Base-by-base conservation (phyloP, 2,888 invertebrate species). In the Drosophila acutilabella region DNA sequence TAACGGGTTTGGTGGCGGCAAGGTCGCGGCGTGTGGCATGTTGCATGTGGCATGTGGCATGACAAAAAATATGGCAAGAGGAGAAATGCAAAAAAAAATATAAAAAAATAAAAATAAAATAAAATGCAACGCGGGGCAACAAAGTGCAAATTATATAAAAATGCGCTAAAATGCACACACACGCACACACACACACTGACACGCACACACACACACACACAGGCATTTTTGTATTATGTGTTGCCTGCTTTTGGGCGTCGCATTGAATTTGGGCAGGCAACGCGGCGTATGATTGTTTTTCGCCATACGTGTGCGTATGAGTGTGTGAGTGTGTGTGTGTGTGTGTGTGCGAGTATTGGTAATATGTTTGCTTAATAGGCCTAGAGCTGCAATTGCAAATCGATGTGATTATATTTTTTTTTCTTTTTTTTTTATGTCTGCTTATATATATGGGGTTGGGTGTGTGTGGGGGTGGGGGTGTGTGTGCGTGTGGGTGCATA, bases 91-190 rank as follows among this genome's bases (percentile, higher is more conserved):
- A 52, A 47, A 45, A 36, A 44, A 13, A 60, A 45, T 56, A 73
- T 79, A 85, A 84, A 89, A 85, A 76, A 89, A 83, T 89, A 68
- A 89, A 87, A 86, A 89, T 74, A 87, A 83, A 84, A 84, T 71
- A 82, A 36, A 36, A 36, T 74, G 51, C 68, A 74, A 60, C 76
- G 62, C 57, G 60, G 80, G 70, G 80, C 68, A 86, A 83, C 83
- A 87, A 87, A 71, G 84, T 84, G 85, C 73, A 88, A 81, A 88
- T 85, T 84, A 85, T 88, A 85, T 89, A 85, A 89, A 89, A 85
- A 88, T 85, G 85, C 89, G 77, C 88, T 89, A 89, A 87, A 88
- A 87, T 81, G 71, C 76, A 68, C 69, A 57, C 72, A 58, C 69
- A 65, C 38, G 16, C 50, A 16, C 58, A 23, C 69, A 65, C 38